These are phyloP conservation scores for Rotaria socialis DNA, from an alignment of 2,888 invertebrate genomes.

Conservation along the genomic window DNA sequence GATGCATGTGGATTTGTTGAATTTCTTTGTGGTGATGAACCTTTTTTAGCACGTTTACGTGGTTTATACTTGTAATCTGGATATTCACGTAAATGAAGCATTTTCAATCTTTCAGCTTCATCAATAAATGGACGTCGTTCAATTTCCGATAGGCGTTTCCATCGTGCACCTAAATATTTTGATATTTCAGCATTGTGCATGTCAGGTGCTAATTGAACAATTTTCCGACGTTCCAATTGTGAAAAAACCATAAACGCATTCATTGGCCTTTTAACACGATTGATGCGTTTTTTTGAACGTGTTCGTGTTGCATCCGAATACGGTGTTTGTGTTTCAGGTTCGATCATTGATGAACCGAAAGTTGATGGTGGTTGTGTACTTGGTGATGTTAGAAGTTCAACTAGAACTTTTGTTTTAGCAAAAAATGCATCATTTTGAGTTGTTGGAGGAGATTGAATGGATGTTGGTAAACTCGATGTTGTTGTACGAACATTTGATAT, in stretches of 20 bases:
- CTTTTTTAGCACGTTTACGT: slow-evolving; percentile 65
- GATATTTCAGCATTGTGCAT: slow-evolving; percentile 98
- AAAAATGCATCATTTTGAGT: neutral
- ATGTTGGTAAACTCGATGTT: neutral
- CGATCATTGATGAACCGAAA: neutral
- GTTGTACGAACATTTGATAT: neutral
- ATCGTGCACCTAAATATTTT: slow-evolving; percentile 66
- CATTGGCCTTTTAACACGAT: slow-evolving; percentile 80
- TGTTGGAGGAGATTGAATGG: neutral
- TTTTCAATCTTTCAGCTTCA: slow-evolving; percentile 82
- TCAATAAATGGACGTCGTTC: slow-evolving; percentile 79
- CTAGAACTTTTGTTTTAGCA: slow-evolving; percentile 27
- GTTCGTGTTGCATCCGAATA: slow-evolving; percentile 32
- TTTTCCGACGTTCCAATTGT: slow-evolving; percentile 90
- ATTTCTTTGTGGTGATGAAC: neutral
- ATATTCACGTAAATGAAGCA: slow-evolving; percentile 87
- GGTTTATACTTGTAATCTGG: slow-evolving; percentile 94
- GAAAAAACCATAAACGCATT: slow-evolving; percentile 99
- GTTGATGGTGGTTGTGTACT: slow-evolving; percentile 15
- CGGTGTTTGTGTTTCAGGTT: neutral
- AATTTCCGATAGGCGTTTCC: slow-evolving; percentile 73
- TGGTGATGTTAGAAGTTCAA: slow-evolving; percentile 28
- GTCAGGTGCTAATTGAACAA: slow-evolving; percentile 88
- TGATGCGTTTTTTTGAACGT: slow-evolving; percentile 25
- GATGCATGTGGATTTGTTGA: neutral